These are phyloP conservation scores for Leptobrachium leishanense DNA, from an alignment of 2,113 vertebrate species.

Conservation along the genomic window DNA sequence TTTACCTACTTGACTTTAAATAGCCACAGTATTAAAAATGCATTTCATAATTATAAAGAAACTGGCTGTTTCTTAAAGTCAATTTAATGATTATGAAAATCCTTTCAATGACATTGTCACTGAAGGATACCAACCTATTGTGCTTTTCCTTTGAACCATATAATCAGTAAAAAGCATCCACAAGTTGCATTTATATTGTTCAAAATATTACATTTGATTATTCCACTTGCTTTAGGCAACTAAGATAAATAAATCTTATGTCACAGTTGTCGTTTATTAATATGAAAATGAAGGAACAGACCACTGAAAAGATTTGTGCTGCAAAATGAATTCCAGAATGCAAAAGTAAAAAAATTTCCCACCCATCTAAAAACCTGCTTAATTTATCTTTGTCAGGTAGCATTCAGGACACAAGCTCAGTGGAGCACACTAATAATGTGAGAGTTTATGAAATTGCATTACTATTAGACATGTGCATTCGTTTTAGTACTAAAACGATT, in stretches of 20 bases:
- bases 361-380: slow-evolving; percentile 1
- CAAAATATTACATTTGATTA: slow-evolving; percentile 41
- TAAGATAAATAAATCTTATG: slow-evolving; percentile 50
- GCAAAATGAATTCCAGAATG: slow-evolving; percentile 14
- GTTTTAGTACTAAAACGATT: no score
- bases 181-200: slow-evolving; percentile 43
- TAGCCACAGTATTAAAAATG: no score
- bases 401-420: background rate
- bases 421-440: background rate
- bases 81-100: slow-evolving; percentile 4
- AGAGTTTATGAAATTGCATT: no score
- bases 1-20: no score
- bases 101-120: slow-evolving; percentile 8
- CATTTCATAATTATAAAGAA: no score
- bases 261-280: slow-evolving; percentile 44
- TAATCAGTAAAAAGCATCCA: slow-evolving; percentile 39
- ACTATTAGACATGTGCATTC: no score
- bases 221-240: slow-evolving; percentile 38
- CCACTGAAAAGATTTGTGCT: slow-evolving; percentile 23
- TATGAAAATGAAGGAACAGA: slow-evolving; percentile 44
- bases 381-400: background rate
- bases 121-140: slow-evolving; percentile 6
- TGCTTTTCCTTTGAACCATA: slow-evolving; percentile 41
- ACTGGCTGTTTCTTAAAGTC: no score
- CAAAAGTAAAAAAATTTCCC: slow-evolving; percentile 26